These are phyloP conservation scores for Microtus richardsoni DNA, from an alignment of 2,113 vertebrate genomes.

Conservation along the genomic window DNA sequence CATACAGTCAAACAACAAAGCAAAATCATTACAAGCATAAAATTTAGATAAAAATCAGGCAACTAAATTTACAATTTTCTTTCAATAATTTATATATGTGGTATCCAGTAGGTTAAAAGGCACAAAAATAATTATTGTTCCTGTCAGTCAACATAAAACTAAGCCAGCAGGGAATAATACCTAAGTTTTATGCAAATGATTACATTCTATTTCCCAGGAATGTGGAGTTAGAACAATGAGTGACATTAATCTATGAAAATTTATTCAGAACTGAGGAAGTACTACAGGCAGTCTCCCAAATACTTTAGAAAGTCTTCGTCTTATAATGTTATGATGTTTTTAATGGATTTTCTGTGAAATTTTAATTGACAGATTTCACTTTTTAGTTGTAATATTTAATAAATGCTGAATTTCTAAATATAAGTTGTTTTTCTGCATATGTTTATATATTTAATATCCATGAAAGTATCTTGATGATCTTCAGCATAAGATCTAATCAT, in stretches of 20 bases:
- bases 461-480: constrained; percentile 31
- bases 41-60: constrained; percentile 23
- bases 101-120: neutral
- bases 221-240: constrained; percentile 16
- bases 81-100: constrained; percentile 41
- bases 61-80: constrained; percentile 8
- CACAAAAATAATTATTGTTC: neutral
- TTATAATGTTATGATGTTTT: neutral
- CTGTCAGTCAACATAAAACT: neutral
- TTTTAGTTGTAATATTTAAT: constrained; percentile 31
- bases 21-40: constrained; percentile 30
- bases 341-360: constrained; percentile 31
- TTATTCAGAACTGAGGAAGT: neutral
- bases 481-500: neutral
- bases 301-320: neutral
- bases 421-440: constrained; percentile 11
- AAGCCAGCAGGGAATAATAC: neutral
- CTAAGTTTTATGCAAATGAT: constrained; percentile 27
- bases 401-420: constrained; percentile 45
- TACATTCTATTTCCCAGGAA: constrained; percentile 21
- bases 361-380: constrained; percentile 4
- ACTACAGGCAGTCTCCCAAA: neutral
- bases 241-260: constrained; percentile 8
- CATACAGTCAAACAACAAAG: constrained; percentile 35
- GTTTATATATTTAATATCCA: constrained; percentile 35